A percentile compares a stretch with the other conserved stretches of the same genome.
Conservation (phyloP, 2,888 invertebrate species). For the Catocala nupta region DNA sequence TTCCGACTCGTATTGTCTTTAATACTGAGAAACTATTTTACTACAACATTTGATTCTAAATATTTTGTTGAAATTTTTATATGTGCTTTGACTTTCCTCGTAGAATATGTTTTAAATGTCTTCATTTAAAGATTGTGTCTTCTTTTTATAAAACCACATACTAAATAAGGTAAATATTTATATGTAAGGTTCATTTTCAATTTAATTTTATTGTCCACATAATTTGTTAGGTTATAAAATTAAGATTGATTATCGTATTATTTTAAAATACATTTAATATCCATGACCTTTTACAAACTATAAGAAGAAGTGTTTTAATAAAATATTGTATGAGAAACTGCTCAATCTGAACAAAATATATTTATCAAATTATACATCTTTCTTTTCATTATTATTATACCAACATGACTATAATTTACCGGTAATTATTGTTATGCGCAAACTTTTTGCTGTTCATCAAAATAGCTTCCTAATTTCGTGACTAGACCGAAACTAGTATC, state of each 20-base stretch:
- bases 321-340: slow-evolving; percentile 13
- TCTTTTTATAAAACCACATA: too few relatives aligned
- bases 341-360: slow-evolving; percentile 17
- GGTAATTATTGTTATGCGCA: slow-evolving; percentile 32
- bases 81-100: slow-evolving; percentile 3
- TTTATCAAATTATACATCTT: slow-evolving; percentile 31
- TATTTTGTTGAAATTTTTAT: slow-evolving; percentile 4
- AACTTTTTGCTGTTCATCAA: slow-evolving; percentile 35
- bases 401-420: slow-evolving; percentile 39
- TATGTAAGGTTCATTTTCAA: too few relatives aligned
- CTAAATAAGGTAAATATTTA: too few relatives aligned
- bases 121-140: background rate
- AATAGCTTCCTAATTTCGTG: slow-evolving; percentile 48
- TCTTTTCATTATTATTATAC: slow-evolving; percentile 40
- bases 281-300: too few relatives aligned
- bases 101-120: background rate
- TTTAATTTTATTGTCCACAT: too few relatives aligned
- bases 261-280: too few relatives aligned
- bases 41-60: slow-evolving; percentile 1
- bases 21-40: slow-evolving; percentile 18
- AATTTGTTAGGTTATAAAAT: too few relatives aligned
- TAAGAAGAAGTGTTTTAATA: too few relatives aligned
- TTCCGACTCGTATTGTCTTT: slow-evolving; percentile 53
- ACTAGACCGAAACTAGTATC: slow-evolving; percentile 38
- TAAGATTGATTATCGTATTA: too few relatives aligned